Conservation (phyloP, 2,888 invertebrate species). For the Tachina fera region DNA sequence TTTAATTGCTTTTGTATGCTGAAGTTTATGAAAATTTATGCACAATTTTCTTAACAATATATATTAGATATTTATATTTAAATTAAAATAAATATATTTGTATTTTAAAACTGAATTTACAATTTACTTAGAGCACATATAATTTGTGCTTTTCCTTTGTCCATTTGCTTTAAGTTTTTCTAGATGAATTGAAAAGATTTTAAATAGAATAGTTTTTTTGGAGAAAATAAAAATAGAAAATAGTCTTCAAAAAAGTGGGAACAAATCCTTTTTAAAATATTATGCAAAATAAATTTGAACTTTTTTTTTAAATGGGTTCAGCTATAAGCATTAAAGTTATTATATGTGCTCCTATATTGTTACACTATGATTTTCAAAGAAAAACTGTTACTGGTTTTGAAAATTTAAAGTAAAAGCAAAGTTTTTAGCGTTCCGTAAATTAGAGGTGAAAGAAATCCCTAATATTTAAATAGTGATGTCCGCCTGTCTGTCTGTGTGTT, state of each 20-base stretch:
- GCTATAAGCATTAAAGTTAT: no score
- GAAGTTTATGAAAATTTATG: conserved; percentile 71
- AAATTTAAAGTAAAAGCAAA: no score
- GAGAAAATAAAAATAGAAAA: background rate
- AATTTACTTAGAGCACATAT: background rate
- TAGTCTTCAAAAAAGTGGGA: background rate
- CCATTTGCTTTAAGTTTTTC: background rate
- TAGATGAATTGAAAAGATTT: background rate
- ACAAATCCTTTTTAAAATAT: background rate
- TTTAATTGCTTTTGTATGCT: conserved; percentile 71
- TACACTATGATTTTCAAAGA: no score
- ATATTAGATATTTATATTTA: conserved; percentile 50
- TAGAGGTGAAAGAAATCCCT: no score
- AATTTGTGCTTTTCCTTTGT: background rate
- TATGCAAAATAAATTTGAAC: background rate
- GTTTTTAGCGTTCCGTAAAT: no score
- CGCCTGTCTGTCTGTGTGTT: no score
- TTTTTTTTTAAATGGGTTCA: no score
- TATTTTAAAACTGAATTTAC: background rate
- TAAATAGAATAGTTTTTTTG: background rate
- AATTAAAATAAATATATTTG: conserved; percentile 30
- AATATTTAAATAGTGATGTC: no score
- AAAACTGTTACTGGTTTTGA: no score
- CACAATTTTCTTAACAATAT: conserved; percentile 48
- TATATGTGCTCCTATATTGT: no score